These are phyloP conservation scores for Pristis pectinata DNA, from an alignment of 2,797 vertebrate species.

Conservation along the genomic window DNA sequence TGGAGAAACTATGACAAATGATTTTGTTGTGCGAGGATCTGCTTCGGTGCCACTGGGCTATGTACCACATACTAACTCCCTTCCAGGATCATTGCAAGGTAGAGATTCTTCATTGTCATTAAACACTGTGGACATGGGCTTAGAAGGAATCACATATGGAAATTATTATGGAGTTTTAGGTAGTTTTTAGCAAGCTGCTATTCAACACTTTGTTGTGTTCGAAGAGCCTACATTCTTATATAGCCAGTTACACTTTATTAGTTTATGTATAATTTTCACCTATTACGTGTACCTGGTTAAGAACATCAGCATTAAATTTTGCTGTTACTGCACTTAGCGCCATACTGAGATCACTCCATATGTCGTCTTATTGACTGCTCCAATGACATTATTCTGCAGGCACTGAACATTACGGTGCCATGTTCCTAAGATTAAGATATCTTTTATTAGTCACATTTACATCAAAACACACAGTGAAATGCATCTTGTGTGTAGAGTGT, in stretches of 20 bases:
- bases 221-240: not conserved
- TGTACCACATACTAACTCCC: conserved; percentile 83
- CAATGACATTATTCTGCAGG: not conserved
- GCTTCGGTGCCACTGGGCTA: conserved; percentile 85
- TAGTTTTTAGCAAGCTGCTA: not conserved
- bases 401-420: not conserved
- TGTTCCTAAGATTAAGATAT: too few species aligned
- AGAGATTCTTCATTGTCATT: conserved; percentile 39
- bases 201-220: not conserved
- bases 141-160: not conserved
- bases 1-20: conserved; percentile 84
- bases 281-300: not conserved
- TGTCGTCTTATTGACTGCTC: not conserved
- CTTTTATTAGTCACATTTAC: too few species aligned
- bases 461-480: too few species aligned
- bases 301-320: not conserved
- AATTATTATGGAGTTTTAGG: not conserved
- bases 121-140: not conserved
- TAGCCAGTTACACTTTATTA: not conserved
- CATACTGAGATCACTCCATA: not conserved
- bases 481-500: too few species aligned
- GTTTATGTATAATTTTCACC: not conserved
- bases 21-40: conserved; percentile 85
- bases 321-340: not conserved
- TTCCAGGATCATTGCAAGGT: conserved; percentile 91